Base-by-base conservation (phyloP, 2,797 vertebrate genomes). In the Margarornis squamiger region DNA sequence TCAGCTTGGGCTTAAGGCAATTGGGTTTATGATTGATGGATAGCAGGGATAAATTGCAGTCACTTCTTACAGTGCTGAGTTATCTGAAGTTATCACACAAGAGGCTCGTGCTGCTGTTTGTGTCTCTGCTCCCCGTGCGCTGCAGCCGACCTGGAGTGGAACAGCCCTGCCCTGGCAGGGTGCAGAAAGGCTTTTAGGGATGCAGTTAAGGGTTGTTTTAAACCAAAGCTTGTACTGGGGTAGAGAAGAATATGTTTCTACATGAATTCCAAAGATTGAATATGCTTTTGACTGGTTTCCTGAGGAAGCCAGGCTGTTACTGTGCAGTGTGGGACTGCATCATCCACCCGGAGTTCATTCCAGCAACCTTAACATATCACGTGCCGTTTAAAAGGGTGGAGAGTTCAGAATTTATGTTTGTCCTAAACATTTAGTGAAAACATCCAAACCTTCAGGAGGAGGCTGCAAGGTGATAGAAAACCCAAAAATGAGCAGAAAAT, bases 351-450 rank as follows among this genome's bases (percentile, higher is more conserved):
- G 19, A 0, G 2, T 19, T 41, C 36, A 12, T 21, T 22, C 57
- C 76, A 39, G 76, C 54, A 23, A 41, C 14, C 65, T 7, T 4
- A 30, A 27, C 13, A 3, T 9, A 3, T 20, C 27, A 2, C 20
- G 1, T 2, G 30, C 12, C 2, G 0, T 16, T 14, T 34, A 14
- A 41, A 61, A 36, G 26, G n/a, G 5, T 12, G 22, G 32, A 58
- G 55, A 63, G n/a, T 19, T 30, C 4, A 5, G 38, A 12, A 17
- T n/a, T 51, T 51, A 24, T 36, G 39, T n/a, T 26, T 11, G n/a
- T n/a, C 43, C 34, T 62, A 7, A 52, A 62, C 3, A 4, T 36
- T 46, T 15, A 34, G 32, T 46, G 63, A 26, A 46, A n/a, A 24
- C 57, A 22, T 12, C 38, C n/a, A 9, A 13, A 12, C 19, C 58